Evolutionary conservation across 1,140 invertebrate species (phyloP), one percentile per base, ranked within the genome.

Genomic region (Drosophila nannoptera): DNA sequence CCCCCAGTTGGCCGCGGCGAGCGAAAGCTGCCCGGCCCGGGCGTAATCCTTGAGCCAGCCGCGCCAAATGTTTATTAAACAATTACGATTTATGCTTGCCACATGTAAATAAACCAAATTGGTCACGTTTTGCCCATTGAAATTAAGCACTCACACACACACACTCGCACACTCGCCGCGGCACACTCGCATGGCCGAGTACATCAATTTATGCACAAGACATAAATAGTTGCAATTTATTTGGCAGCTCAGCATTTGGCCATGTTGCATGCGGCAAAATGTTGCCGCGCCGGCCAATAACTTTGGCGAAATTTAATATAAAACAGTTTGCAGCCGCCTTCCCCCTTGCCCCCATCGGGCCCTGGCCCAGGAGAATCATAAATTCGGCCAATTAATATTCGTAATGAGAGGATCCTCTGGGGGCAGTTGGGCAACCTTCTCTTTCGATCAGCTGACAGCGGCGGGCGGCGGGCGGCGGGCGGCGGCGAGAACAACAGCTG

Each of bases 71-170:
- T 72, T 67, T 61, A 72, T 68, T 61, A 72, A 72, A 61, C 65
- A 67, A 70, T 71, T 71, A 63, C 73, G 71, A 77, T 87, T 88
- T 88, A 88, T 87, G 84, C 74, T 65, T 66, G 78, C 65, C 78
- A 83, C 81, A 78, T 86, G 78, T 88, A 88, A 88, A 88, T 88
- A 88, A 88, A 88, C 87, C 82, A 88, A 88, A 88, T 88, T 88
- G 87, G 87, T 88, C 87, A 88, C 87, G 87, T 87, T 88, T 88
- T 78, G 71, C 55, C 71, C 75, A 88, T 86, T 81, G 46, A 62
- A 84, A 84, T 83, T 76, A 78, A 84, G 76, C 72, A 82, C 81
- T 69, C 59, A 63, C 64, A 75, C 80, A 78, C 46, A 66, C 68
- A 38, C 12, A 12, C 12, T 43, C 36, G 52, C 29, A 55, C 43